A percentile compares a stretch with the other conserved stretches of the same genome.
Conservation (phyloP, 2,888 invertebrate species). For the Apotomis betuletana region DNA sequence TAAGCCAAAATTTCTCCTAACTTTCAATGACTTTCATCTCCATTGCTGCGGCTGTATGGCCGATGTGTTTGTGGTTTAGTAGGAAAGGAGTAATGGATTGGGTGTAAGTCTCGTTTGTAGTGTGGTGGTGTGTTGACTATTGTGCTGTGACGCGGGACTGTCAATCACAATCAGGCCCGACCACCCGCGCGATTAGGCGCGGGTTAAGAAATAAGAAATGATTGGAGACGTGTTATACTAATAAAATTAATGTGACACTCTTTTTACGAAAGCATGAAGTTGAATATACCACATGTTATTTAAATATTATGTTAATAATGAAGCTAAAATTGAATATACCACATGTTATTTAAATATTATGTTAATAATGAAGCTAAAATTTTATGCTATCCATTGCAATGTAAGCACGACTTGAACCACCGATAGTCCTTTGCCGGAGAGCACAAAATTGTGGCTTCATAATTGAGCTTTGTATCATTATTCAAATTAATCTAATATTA, state of each 20-base stretch:
- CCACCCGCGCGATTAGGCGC: conserved; percentile 48
- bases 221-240: conserved; percentile 12
- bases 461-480: too few relatives aligned
- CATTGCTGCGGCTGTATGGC: not conserved
- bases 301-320: too few relatives aligned
- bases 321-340: too few relatives aligned
- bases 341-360: too few relatives aligned
- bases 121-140: conserved; percentile 29
- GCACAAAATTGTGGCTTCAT: too few relatives aligned
- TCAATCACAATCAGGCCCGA: conserved; percentile 49
- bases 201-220: conserved; percentile 23
- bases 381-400: too few relatives aligned
- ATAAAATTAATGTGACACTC: not conserved
- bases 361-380: too few relatives aligned
- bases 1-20: not conserved
- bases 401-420: too few relatives aligned
- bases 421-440: too few relatives aligned
- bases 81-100: conserved; percentile 8
- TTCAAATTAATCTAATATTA: too few relatives aligned
- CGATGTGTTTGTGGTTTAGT: not conserved
- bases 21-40: not conserved
- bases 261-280: too few relatives aligned
- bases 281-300: too few relatives aligned
- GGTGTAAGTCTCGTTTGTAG: not conserved
- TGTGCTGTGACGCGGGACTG: conserved; percentile 45